Evolutionary conservation across 2,797 vertebrate species (phyloP).

Genomic region (Coregonus sp.): DNA sequence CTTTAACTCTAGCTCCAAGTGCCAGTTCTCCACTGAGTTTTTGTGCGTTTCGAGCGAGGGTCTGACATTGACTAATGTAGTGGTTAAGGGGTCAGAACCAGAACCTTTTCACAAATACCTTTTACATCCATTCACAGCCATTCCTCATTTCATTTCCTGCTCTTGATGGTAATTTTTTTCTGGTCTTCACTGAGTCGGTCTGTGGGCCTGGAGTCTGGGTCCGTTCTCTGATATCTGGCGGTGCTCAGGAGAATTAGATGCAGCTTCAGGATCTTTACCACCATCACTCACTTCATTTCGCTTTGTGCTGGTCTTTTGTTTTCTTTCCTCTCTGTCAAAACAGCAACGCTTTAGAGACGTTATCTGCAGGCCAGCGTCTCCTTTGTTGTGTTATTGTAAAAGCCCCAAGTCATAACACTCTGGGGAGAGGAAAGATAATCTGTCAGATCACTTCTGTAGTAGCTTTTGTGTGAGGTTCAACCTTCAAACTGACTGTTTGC

Average conservation of each 20-base stretch:
- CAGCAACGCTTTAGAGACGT: constrained; percentile 19
- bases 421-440: constrained; percentile 23
- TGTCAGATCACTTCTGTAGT: constrained; percentile 19
- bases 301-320: too few relatives aligned
- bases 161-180: constrained; percentile 29
- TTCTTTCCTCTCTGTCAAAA: constrained; percentile 23
- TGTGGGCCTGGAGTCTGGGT: constrained; percentile 12
- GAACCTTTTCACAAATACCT: constrained; percentile 16
- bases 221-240: constrained; percentile 25
- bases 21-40: background rate
- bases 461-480: constrained; percentile 6
- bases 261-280: constrained; percentile 34
- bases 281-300: constrained; percentile 33
- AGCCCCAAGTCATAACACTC: constrained; percentile 7
- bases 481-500: constrained; percentile 8
- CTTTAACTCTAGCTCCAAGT: background rate
- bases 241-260: constrained; percentile 27
- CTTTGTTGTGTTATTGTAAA: constrained; percentile 3
- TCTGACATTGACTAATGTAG: constrained; percentile 1
- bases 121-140: background rate
- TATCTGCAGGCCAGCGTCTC: constrained; percentile 18
- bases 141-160: constrained; percentile 27
- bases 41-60: background rate
- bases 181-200: constrained; percentile 25
- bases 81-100: background rate